Conservation (phyloP, 2,888 invertebrate species). For the Ditylenchus weischeri region DNA sequence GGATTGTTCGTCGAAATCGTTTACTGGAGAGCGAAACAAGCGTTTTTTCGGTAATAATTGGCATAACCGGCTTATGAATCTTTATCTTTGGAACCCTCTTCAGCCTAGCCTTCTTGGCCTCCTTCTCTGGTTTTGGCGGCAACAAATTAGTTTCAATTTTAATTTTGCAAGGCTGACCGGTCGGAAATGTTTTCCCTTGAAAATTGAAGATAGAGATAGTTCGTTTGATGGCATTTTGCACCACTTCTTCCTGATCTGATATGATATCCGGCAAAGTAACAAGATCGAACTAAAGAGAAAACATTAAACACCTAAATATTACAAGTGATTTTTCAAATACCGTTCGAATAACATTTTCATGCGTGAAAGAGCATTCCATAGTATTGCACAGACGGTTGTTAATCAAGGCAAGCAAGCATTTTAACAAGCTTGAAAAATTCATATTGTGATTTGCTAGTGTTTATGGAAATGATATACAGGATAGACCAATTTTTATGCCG, state of each 20-base stretch:
- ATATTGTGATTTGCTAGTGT: too few relatives aligned
- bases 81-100: too few relatives aligned
- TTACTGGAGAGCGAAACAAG: too few relatives aligned
- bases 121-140: too few relatives aligned
- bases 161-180: slow-evolving; percentile 41
- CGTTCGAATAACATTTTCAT: slow-evolving; percentile 19
- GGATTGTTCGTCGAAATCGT: too few relatives aligned
- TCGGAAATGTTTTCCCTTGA: slow-evolving; percentile 51
- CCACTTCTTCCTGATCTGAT: slow-evolving; percentile 31
- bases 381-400: slow-evolving; percentile 32
- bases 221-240: slow-evolving; percentile 38
- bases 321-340: background rate
- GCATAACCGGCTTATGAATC: too few relatives aligned
- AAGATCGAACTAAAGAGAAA: slow-evolving; percentile 29
- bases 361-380: slow-evolving; percentile 26
- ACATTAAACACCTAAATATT: slow-evolving; percentile 21
- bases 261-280: slow-evolving; percentile 38
- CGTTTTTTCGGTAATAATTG: too few relatives aligned
- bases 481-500: too few relatives aligned
- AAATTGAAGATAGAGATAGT: slow-evolving; percentile 41
- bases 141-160: background rate
- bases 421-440: slow-evolving; percentile 17
- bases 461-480: too few relatives aligned
- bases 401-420: slow-evolving; percentile 45
- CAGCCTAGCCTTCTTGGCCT: too few relatives aligned